Evolutionary conservation across 2,888 invertebrate species (phyloP), one percentile per base, ranked within the genome.

Genomic region (Fabriciana adippe): DNA sequence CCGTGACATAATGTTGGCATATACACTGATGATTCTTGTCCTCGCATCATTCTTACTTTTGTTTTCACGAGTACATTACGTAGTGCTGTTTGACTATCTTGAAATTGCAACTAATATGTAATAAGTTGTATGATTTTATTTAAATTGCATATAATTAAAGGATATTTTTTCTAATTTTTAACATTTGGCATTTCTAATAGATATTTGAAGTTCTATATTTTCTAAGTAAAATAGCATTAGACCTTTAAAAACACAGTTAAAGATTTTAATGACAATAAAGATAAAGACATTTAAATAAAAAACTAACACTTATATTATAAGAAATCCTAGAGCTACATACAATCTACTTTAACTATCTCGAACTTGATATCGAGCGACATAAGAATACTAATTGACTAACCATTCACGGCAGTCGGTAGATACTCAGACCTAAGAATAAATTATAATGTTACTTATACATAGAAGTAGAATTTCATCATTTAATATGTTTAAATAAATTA

Each of bases 1-100:
- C 69, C 80, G 78, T 84, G 85, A 86, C 85, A 84, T 82, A 73
- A 71, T 61, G 55, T 65, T 68, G 63, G 71, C 71, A 65, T 68
- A 66, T 53, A 41, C 51, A 61, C 63, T 64, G 54, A 59, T 65
- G 61, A 59, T 56, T 68, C 65, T 64, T 63, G 61, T 60, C 66
- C 54, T 51, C 61, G 61, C 18, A 60, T 56, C 65, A 55, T 62
- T 65, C 56, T 63, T 51, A 55, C 47, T 63, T 59, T 59, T 59
- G 59, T 67, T 45, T 55, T 62, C 16, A 68, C 35, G 35, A 2
- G 35, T 41, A 41, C 35, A 41, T 41, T 41, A 1, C 8, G 35
- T 41, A 41, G 11, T 41, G 11, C 1, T 41, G 8, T 41, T 41
- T 41, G 11, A 41, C 8, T 11, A 41, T 41, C 11, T 8, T 11